Conservation (phyloP, 1,140 invertebrate genomes). For the Linepithema humile region DNA sequence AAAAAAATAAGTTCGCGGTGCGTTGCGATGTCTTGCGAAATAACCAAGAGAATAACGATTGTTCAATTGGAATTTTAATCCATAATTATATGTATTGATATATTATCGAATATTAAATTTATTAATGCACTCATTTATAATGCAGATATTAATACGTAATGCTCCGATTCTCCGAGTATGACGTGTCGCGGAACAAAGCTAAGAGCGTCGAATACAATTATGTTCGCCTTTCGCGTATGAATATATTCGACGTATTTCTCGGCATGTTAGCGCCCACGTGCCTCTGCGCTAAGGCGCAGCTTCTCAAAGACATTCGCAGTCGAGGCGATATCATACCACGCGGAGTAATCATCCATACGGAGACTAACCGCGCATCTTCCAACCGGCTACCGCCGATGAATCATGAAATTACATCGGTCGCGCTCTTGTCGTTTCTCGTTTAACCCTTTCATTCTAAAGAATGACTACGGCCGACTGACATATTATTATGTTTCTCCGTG, state of each 20-base stretch:
- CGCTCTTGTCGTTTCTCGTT: conserved; percentile 25
- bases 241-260: conserved; percentile 32
- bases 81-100: too few relatives aligned
- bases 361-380: conserved; percentile 7
- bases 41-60: conserved; percentile 33
- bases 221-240: background rate
- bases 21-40: conserved; percentile 14
- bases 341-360: conserved; percentile 8
- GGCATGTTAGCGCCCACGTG: conserved; percentile 38
- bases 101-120: too few relatives aligned
- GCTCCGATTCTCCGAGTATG: background rate
- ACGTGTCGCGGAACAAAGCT: background rate
- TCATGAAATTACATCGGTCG: conserved; percentile 40
- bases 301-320: conserved; percentile 8
- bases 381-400: conserved; percentile 33
- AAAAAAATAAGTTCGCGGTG: conserved; percentile 8
- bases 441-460: conserved; percentile 40
- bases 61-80: conserved; percentile 47
- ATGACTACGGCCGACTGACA: conserved; percentile 2
- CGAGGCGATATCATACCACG: conserved; percentile 24
- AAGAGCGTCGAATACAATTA: background rate
- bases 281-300: background rate
- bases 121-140: too few relatives aligned
- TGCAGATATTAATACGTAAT: background rate
- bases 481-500: conserved; percentile 25